Conservation (phyloP, 2,113 vertebrate genomes). For the Xiphophorus hellerii region DNA sequence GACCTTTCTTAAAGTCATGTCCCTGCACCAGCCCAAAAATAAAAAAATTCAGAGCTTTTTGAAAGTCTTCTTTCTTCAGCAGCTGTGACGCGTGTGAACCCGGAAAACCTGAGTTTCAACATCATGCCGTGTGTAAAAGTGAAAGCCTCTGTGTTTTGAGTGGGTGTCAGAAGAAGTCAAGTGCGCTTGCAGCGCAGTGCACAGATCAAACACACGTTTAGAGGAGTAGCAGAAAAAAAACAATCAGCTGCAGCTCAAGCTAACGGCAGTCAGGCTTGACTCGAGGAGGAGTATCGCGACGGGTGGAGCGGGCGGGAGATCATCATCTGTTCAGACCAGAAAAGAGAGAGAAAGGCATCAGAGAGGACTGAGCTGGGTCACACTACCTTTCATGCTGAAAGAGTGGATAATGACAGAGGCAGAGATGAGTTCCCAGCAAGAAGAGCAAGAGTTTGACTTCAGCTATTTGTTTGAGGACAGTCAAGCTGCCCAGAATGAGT, state of each 20-base stretch:
- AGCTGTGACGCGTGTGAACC: conserved; percentile 22
- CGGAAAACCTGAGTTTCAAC: conserved; percentile 37
- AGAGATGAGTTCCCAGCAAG: conserved; percentile 83
- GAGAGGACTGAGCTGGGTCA: conserved; percentile 33
- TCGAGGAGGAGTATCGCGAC: conserved; percentile 53
- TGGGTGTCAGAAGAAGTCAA: conserved; percentile 51
- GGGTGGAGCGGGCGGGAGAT: conserved; percentile 54
- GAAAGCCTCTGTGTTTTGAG: conserved; percentile 47
- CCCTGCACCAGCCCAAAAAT: neutral
- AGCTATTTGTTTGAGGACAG: conserved; percentile 89
- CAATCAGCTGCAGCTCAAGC: conserved; percentile 30
- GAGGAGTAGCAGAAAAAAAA: neutral
- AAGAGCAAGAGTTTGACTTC: conserved; percentile 89
- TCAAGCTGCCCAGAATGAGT: conserved; percentile 74
- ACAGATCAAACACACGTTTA: conserved; percentile 26
- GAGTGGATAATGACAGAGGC: neutral
- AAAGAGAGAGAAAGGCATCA: conserved; percentile 28
- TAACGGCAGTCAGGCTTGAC: conserved; percentile 61
- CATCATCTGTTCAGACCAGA: conserved; percentile 48
- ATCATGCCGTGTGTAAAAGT: conserved; percentile 33
- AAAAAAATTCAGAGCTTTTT: conserved; percentile 35
- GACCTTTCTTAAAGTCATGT: conserved; percentile 29
- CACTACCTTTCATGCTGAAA: conserved; percentile 7
- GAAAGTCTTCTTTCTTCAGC: conserved; percentile 40
- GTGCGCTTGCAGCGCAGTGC: conserved; percentile 19